These are phyloP conservation scores for Drosophila sordidula DNA, from an alignment of 2,888 invertebrate genomes.

Conservation along the genomic window DNA sequence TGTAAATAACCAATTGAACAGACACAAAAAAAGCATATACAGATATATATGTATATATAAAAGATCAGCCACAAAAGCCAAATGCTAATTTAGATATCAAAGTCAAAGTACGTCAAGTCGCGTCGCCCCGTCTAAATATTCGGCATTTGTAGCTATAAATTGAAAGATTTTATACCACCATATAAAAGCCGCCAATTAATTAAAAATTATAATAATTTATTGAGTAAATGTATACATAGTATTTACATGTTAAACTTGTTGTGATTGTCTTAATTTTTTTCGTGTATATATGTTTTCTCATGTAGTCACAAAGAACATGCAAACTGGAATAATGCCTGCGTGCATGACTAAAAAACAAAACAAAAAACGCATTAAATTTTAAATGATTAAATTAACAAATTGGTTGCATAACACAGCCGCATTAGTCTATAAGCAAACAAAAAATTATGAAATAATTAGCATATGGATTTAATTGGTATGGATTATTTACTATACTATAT, in stretches of 20 bases:
- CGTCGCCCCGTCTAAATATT: slow-evolving; percentile 13
- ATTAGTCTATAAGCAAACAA: slow-evolving; percentile 14
- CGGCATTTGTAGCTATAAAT: slow-evolving; percentile 45
- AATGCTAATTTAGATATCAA: slow-evolving; percentile 67
- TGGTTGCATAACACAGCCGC: slow-evolving; percentile 59
- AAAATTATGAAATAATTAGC: slow-evolving; percentile 24
- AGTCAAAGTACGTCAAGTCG: slow-evolving; percentile 27
- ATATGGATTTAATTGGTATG: slow-evolving; percentile 13
- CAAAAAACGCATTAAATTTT: slow-evolving; percentile 12
- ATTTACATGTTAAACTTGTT: slow-evolving; percentile 69
- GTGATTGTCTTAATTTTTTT: slow-evolving; percentile 8
- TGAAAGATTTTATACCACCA: slow-evolving; percentile 37
- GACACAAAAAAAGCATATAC: neutral
- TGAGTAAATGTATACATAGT: slow-evolving; percentile 30
- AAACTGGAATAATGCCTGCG: slow-evolving; percentile 31
- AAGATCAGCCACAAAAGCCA: slow-evolving; percentile 41
- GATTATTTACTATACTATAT: neutral
- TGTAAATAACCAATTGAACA: slow-evolving; percentile 41
- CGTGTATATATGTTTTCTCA: slow-evolving; percentile 8
- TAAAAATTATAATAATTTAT: slow-evolving; percentile 59
- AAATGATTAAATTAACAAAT: slow-evolving; percentile 52
- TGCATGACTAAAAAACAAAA: slow-evolving; percentile 22
- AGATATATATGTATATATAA: neutral
- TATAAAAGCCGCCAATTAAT: slow-evolving; percentile 37
- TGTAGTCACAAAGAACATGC: slow-evolving; percentile 1